Conservation (phyloP, 2,888 invertebrate genomes). For the Magallana nippona region DNA sequence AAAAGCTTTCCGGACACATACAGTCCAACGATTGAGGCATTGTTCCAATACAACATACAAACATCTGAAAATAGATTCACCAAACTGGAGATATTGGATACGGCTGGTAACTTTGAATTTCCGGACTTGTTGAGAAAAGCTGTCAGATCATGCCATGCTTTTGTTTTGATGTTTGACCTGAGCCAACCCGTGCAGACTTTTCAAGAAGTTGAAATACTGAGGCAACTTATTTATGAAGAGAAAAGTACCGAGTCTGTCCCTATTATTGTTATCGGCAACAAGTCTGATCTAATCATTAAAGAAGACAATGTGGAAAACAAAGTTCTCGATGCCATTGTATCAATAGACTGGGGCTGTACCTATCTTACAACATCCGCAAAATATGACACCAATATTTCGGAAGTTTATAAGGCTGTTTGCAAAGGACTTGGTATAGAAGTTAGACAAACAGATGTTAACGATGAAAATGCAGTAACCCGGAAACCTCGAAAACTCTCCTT, state of each 20-base stretch:
- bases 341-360: constrained; percentile 10
- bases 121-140: background rate
- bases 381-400: background rate
- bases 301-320: background rate
- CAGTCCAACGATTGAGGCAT: background rate
- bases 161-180: background rate
- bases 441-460: background rate
- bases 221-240: background rate
- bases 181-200: background rate
- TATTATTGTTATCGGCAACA: background rate
- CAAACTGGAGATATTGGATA: constrained; percentile 3
- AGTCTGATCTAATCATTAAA: background rate
- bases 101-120: background rate
- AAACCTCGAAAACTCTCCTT: no score
- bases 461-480: background rate
- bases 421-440: background rate
- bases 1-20: background rate
- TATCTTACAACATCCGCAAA: background rate
- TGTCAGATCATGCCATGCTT: background rate
- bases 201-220: background rate
- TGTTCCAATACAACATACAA: constrained; percentile 1
- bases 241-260: background rate
- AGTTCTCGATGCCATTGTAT: background rate
- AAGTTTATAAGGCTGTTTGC: background rate
- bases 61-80: background rate